Evolutionary conservation across 1,140 invertebrate genomes (phyloP).

Genomic region (Eriosoma lanigerum): DNA sequence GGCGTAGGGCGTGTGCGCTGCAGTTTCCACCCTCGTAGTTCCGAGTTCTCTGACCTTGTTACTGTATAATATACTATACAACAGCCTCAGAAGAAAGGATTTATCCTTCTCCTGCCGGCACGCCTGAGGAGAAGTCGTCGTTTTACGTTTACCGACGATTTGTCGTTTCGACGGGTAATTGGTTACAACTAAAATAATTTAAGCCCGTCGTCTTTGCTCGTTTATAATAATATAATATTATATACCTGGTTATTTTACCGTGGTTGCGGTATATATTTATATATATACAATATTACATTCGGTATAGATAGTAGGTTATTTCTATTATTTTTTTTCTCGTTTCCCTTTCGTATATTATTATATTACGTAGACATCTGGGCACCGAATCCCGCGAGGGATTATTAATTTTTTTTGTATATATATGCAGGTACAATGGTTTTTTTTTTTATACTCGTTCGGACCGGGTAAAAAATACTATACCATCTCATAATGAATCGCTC

Average conservation of each 20-base stretch:
- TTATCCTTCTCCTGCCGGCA: background rate
- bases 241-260: no score
- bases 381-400: background rate
- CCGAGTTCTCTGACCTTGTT: background rate
- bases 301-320: no score
- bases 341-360: background rate
- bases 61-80: no score
- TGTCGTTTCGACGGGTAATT: no score
- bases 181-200: no score
- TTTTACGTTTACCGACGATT: no score
- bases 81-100: conserved; percentile 1
- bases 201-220: no score
- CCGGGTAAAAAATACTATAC: conserved; percentile 10
- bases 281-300: no score
- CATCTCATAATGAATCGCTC: background rate
- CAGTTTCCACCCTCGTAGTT: background rate
- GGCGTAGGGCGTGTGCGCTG: background rate
- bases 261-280: no score
- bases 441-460: background rate
- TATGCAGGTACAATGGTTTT: background rate
- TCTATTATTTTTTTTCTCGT: background rate
- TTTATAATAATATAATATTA: no score
- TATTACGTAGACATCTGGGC: conserved; percentile 3
- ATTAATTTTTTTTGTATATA: background rate
- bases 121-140: no score